Evolutionary conservation across 2,888 invertebrate species (phyloP).

Genomic region (Microctonus hyperodae): DNA sequence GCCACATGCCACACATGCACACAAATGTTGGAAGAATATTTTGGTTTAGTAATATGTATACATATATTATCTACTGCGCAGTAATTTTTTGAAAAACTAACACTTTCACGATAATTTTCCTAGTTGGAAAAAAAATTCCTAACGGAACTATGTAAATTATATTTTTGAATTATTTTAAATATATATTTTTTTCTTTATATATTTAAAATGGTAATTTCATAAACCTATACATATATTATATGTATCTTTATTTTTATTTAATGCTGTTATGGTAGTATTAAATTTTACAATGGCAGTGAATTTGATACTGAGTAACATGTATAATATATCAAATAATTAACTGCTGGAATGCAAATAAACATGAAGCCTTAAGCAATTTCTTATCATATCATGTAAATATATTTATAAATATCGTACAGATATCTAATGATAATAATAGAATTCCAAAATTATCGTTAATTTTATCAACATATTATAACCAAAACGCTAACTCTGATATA

Average conservation of each 20-base stretch:
- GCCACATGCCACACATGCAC: not conserved
- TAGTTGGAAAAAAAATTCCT: not conserved
- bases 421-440: not conserved
- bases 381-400: not conserved
- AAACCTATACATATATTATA: not conserved
- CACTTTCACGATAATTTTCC: no score
- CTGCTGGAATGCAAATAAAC: not conserved
- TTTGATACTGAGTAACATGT: conserved; percentile 4
- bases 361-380: not conserved
- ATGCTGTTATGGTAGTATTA: not conserved
- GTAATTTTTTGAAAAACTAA: no score
- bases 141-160: not conserved
- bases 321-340: not conserved
- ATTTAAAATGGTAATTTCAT: not conserved
- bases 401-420: not conserved
- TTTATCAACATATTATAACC: not conserved
- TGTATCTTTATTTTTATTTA: not conserved
- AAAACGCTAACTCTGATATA: no score
- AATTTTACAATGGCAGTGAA: not conserved
- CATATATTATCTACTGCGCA: not conserved
- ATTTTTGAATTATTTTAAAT: not conserved
- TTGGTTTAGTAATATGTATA: not conserved
- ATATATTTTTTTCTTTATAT: not conserved
- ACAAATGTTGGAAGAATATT: not conserved
- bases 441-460: not conserved